These are phyloP conservation scores for Zele albiditarsus DNA, from an alignment of 2,888 invertebrate genomes.

Conservation along the genomic window DNA sequence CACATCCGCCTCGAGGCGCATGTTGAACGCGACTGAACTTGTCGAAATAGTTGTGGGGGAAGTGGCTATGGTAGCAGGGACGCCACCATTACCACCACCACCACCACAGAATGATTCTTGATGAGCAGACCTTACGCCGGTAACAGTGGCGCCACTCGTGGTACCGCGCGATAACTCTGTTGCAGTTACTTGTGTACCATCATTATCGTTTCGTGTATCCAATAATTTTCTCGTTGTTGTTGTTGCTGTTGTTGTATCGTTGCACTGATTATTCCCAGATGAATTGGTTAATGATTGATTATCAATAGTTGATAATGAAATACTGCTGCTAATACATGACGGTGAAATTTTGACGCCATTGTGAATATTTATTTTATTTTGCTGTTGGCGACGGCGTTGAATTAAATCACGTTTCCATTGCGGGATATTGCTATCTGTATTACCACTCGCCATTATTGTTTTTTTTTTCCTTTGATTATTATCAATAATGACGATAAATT, in stretches of 20 bases:
- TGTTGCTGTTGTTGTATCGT: slow-evolving; percentile 17
- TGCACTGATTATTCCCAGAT: slow-evolving; percentile 27
- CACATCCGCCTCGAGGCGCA: slow-evolving; percentile 68
- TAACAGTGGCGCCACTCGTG: slow-evolving; percentile 52
- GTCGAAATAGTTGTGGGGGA: slow-evolving; percentile 59
- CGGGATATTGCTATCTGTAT: slow-evolving; percentile 73
- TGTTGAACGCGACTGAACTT: slow-evolving; percentile 66
- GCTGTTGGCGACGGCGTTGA: slow-evolving; percentile 79
- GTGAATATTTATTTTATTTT: slow-evolving; percentile 63
- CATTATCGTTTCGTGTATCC: slow-evolving; percentile 30
- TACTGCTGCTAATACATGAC: slow-evolving; percentile 48
- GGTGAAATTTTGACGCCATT: slow-evolving; percentile 61
- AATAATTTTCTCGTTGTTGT: background rate
- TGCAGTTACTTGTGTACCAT: too few relatives aligned
- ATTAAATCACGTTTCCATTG: slow-evolving; percentile 91
- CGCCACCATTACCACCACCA: slow-evolving; percentile 56
- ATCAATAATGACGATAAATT: background rate
- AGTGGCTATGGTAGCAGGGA: slow-evolving; percentile 46
- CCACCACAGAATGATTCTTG: background rate
- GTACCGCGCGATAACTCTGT: slow-evolving; percentile 28
- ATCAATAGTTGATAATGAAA: background rate
- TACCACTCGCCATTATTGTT: slow-evolving; percentile 13
- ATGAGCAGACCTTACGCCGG: slow-evolving; percentile 15
- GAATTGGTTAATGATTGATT: background rate
- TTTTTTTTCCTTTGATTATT: background rate